A percentile compares a stretch with the other conserved stretches of the same genome.
Conservation (phyloP, 2,113 vertebrate species). For the Bufo bufo region DNA sequence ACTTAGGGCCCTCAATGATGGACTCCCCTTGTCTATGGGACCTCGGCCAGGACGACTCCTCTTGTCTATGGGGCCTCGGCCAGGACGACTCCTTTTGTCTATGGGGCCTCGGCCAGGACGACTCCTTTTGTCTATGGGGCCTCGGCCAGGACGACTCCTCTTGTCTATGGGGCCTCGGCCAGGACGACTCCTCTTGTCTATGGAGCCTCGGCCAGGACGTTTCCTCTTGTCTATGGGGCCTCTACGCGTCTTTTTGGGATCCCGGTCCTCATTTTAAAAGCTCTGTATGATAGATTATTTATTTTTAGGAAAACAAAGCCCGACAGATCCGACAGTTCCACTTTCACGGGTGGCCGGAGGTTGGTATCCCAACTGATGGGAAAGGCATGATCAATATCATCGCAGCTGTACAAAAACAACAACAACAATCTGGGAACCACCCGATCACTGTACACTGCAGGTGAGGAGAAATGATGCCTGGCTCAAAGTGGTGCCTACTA, state of each 20-base stretch:
- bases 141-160: not conserved
- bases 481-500: not conserved
- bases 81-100: not conserved
- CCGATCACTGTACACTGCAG: slow-evolving; percentile 99
- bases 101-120: too few species aligned
- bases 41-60: not conserved
- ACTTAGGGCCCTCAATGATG: not conserved
- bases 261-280: not conserved
- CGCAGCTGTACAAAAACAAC: slow-evolving; percentile 94
- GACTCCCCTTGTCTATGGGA: not conserved
- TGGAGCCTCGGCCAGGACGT: not conserved
- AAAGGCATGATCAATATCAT: slow-evolving; percentile 99
- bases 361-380: slow-evolving; percentile 92
- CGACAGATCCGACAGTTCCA: slow-evolving; percentile 95
- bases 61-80: not conserved
- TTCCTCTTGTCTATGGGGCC: not conserved
- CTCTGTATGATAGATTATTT: not conserved
- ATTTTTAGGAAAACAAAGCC: slow-evolving; percentile 90
- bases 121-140: not conserved
- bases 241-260: not conserved
- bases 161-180: not conserved
- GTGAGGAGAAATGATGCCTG: slow-evolving; percentile 64
- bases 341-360: slow-evolving; percentile 98
- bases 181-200: not conserved
- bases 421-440: slow-evolving; percentile 98